A percentile compares a stretch with the other conserved stretches of the same genome.
Evolutionary conservation across 2,113 vertebrate genomes (phyloP).

Genomic region (Calyptommatus sinebrachiatus): DNA sequence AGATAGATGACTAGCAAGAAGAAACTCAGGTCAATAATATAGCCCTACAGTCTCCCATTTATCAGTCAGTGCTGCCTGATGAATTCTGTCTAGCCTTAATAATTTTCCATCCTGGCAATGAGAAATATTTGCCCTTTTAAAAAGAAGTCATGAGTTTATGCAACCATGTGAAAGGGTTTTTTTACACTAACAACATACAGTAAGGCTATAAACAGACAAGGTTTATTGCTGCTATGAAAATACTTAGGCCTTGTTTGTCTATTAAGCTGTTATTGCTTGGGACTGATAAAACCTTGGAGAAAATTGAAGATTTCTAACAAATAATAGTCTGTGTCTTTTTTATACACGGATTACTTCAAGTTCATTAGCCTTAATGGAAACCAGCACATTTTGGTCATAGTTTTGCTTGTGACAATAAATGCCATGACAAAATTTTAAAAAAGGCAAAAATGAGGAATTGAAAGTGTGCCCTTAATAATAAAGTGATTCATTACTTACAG

Average conservation of each 20-base stretch:
- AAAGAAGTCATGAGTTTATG: neutral
- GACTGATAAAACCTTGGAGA: conserved; percentile 20
- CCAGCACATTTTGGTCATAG: neutral
- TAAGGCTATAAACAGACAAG: neutral
- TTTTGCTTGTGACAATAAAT: neutral
- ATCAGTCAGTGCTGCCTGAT: too few species aligned
- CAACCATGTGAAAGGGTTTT: neutral
- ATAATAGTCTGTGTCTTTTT: neutral
- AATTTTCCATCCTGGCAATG: neutral
- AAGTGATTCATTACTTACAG: neutral
- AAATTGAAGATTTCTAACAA: neutral
- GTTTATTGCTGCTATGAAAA: conserved; percentile 22
- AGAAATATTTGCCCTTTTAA: neutral
- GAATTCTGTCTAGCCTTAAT: neutral
- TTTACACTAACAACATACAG: conserved; percentile 2
- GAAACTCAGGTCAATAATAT: too few species aligned
- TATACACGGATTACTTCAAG: neutral
- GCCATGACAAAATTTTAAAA: neutral
- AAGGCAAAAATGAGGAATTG: neutral
- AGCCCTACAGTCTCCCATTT: too few species aligned
- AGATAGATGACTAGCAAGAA: neutral
- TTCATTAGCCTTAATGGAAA: neutral
- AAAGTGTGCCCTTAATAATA: neutral
- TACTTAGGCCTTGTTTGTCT: conserved; percentile 5
- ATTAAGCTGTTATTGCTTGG: conserved; percentile 19